Conservation (phyloP, 2,888 invertebrate species). For the Podotricha telesiphe region DNA sequence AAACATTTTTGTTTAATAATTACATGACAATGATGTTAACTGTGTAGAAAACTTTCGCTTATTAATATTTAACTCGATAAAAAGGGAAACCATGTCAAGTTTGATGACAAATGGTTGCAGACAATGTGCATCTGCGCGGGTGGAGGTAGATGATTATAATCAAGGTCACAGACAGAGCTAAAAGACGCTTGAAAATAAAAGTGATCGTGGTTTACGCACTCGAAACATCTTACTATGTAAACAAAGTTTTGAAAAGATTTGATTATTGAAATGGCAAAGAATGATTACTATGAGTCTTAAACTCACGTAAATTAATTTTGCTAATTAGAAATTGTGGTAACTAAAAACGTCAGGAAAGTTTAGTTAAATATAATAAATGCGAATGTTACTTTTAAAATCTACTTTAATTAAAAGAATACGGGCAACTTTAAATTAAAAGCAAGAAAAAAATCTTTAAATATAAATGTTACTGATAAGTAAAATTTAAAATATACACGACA, state of each 20-base stretch:
- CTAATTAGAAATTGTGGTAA: conserved; percentile 8
- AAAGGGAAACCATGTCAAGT: conserved; percentile 70
- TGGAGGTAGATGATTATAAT: conserved; percentile 59
- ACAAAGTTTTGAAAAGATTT: conserved; percentile 34
- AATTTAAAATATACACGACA: conserved; percentile 11
- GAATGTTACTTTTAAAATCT: neutral
- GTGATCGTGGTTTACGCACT: conserved; percentile 68
- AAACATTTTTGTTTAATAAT: neutral
- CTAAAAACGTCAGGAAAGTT: neutral
- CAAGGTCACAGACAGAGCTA: conserved; percentile 61
- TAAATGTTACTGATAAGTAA: conserved; percentile 11
- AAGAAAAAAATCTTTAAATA: neutral
- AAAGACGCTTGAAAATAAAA: conserved; percentile 72
- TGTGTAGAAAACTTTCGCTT: conserved; percentile 65
- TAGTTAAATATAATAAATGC: neutral
- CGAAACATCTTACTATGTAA: conserved; percentile 49
- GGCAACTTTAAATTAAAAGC: neutral
- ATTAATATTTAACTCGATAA: conserved; percentile 68
- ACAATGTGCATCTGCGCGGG: conserved; percentile 63
- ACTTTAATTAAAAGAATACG: neutral
- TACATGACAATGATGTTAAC: conserved; percentile 37
- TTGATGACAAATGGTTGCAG: conserved; percentile 62
- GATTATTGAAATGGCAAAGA: conserved; percentile 8
- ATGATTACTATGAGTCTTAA: conserved; percentile 5
- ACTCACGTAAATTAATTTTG: neutral